Conservation (phyloP, 2,888 invertebrate species). For the Microchrysa polita region DNA sequence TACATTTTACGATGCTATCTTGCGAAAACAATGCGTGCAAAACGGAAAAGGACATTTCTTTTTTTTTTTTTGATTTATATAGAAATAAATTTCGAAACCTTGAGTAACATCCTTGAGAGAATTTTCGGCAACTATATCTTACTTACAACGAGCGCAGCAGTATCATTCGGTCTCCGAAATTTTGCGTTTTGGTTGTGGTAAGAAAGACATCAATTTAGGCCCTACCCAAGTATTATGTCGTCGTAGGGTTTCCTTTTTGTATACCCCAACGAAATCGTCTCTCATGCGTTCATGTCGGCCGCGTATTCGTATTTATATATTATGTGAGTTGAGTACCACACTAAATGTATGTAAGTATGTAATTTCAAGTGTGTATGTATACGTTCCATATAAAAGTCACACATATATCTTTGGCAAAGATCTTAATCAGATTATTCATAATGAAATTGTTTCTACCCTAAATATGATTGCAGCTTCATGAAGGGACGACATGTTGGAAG, state of each 20-base stretch:
- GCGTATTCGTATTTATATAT: too few species aligned
- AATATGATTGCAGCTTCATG: constrained; percentile 17
- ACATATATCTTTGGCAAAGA: constrained; percentile 24
- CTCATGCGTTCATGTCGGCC: neutral
- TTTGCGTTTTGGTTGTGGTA: neutral
- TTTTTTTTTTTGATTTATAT: constrained; percentile 8
- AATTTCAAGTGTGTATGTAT: neutral
- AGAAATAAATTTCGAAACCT: constrained; percentile 2
- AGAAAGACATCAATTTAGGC: constrained; percentile 29
- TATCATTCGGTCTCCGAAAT: neutral
- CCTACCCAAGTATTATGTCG: neutral
- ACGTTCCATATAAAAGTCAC: neutral
- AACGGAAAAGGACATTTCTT: neutral
- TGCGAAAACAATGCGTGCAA: neutral
- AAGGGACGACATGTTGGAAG: neutral
- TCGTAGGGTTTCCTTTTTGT: constrained; percentile 12
- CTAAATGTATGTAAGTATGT: too few species aligned
- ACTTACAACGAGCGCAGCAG: neutral
- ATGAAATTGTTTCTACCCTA: constrained; percentile 34
- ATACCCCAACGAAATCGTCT: neutral
- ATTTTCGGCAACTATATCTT: neutral
- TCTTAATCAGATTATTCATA: constrained; percentile 37
- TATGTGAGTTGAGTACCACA: too few species aligned
- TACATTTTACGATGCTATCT: neutral
- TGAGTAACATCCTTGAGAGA: neutral